phyloP scores from a whole-genome alignment of 2,797 vertebrate species.

The Molossus alvarezi region DNA sequence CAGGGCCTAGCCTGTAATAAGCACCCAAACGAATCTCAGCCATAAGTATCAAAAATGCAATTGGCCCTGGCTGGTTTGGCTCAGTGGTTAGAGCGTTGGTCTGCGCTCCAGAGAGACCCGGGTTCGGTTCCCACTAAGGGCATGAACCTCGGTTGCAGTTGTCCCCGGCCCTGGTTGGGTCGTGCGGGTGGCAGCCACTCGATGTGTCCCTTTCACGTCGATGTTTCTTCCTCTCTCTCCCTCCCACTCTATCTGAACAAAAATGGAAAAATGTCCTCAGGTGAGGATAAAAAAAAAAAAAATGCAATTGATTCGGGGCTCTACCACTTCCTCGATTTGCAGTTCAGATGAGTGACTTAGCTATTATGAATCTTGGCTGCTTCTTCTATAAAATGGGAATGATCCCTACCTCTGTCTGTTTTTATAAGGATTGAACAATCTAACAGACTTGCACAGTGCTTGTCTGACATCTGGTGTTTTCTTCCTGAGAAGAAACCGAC shows the following conservation, averaged over 20 bases:
- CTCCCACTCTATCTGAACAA: no score
- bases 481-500: neutral
- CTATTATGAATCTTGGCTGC: neutral
- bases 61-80: no score
- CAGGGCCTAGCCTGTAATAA: neutral
- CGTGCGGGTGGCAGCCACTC: no score
- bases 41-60: neutral
- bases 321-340: neutral
- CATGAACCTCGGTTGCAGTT: no score
- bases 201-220: no score
- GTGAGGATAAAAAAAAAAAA: neutral
- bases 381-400: neutral
- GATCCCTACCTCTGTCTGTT: neutral
- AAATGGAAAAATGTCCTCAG: no score
- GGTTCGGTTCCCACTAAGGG: no score
- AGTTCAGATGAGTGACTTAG: neutral
- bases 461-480: neutral
- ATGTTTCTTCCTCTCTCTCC: no score
- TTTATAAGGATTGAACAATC: neutral
- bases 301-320: neutral
- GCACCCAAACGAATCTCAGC: neutral
- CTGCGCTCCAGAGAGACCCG: no score
- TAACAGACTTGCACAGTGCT: neutral
- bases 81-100: no score
- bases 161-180: no score